A percentile compares a stretch with the other conserved stretches of the same genome.
Conservation (phyloP, 1,140 invertebrate species). For the Caenorhabditis tropicalis region DNA sequence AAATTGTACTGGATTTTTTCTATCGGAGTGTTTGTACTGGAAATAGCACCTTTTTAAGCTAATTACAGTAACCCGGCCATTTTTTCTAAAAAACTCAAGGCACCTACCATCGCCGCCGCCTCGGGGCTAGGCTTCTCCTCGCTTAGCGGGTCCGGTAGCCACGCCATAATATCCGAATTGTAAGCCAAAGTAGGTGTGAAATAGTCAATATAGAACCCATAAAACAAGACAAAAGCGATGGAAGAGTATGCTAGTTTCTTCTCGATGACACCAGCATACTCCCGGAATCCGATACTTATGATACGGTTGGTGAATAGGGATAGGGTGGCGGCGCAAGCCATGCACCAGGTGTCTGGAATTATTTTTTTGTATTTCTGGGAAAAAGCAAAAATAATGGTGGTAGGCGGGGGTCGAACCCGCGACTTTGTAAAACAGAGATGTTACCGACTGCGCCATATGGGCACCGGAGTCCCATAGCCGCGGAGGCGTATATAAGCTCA, state of each 20-base stretch:
- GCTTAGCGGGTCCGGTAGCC: not conserved
- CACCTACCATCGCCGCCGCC: not conserved
- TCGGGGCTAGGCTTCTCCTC: not conserved
- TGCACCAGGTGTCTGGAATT: slow-evolving; percentile 31
- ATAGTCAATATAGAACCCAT: slow-evolving; percentile 12
- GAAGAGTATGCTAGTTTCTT: slow-evolving; percentile 16
- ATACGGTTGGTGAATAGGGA: slow-evolving; percentile 22
- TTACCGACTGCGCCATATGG: too few relatives aligned
- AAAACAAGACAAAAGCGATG: not conserved
- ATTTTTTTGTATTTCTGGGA: too few relatives aligned
- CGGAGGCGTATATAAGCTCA: too few relatives aligned
- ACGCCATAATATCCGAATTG: slow-evolving; percentile 3
- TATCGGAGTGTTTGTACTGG: too few relatives aligned
- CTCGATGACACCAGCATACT: slow-evolving; percentile 14
- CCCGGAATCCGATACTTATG: not conserved
- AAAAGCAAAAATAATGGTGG: too few relatives aligned
- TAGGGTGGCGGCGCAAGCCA: slow-evolving; percentile 13
- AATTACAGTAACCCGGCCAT: too few relatives aligned
- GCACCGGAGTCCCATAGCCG: too few relatives aligned
- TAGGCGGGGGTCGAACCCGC: too few relatives aligned
- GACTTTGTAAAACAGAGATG: too few relatives aligned
- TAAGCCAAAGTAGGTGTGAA: not conserved
- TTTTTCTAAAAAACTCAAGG: not conserved
- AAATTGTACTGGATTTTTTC: not conserved
- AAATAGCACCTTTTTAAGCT: too few relatives aligned